A percentile compares a stretch with the other conserved stretches of the same genome.
phyloP scores from a whole-genome alignment of 2,888 invertebrate genomes.

The Maniola hyperantus region DNA sequence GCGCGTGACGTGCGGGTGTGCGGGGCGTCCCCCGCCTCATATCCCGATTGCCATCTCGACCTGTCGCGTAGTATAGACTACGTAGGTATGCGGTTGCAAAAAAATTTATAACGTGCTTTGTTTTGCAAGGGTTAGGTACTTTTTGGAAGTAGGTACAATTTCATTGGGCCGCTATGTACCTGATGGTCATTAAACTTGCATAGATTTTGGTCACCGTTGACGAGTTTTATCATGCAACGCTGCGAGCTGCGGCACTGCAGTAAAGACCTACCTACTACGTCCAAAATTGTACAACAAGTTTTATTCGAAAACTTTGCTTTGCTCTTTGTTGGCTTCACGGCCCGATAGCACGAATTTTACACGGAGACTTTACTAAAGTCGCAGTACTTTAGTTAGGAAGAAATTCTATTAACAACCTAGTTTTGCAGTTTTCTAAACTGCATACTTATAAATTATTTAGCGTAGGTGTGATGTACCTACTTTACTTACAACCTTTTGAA shows the following conservation, averaged over 20 bases:
- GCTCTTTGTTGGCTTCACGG: slow-evolving; percentile 27
- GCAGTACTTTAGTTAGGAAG: slow-evolving; percentile 5
- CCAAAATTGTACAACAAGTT: slow-evolving; percentile 38
- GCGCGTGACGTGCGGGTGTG: too few relatives aligned
- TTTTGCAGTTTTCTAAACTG: background rate
- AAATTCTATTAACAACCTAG: slow-evolving; percentile 3
- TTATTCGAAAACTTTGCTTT: slow-evolving; percentile 44
- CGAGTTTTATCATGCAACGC: slow-evolving; percentile 9
- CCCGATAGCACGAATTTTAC: slow-evolving; percentile 27
- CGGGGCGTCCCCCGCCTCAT: too few relatives aligned
- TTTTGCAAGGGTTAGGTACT: background rate
- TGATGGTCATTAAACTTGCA: slow-evolving; percentile 37
- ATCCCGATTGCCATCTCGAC: too few relatives aligned
- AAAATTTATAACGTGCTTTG: background rate
- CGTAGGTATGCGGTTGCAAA: background rate
- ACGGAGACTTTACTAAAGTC: slow-evolving; percentile 20
- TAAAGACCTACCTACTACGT: slow-evolving; percentile 1
- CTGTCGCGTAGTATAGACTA: too few relatives aligned
- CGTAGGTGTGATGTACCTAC: background rate
- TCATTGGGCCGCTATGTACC: background rate
- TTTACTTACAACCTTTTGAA: background rate
- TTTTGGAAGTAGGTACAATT: background rate
- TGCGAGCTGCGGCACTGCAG: background rate
- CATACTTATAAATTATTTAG: background rate
- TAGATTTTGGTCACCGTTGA: slow-evolving; percentile 24